phyloP scores from a whole-genome alignment of 2,113 vertebrate species.

The Antechinus stuartii region DNA sequence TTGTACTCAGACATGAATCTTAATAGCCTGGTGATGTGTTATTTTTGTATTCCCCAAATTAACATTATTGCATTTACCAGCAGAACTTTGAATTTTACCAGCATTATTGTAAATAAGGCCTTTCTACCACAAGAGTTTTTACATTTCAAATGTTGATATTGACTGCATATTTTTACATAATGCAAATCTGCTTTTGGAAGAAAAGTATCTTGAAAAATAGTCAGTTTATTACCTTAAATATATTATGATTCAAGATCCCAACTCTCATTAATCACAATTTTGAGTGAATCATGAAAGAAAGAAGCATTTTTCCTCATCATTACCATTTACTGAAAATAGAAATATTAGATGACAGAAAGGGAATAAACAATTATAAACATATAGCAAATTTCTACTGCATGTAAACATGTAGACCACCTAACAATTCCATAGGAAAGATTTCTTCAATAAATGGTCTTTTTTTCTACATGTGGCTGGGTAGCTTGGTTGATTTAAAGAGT shows the following conservation, averaged over 20 bases:
- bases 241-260: conserved; percentile 50
- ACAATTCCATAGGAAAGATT: not conserved
- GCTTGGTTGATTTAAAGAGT: not conserved
- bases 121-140: conserved; percentile 68
- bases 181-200: conserved; percentile 48
- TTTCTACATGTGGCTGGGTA: not conserved
- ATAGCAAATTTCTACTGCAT: conserved; percentile 48
- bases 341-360: conserved; percentile 26
- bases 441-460: conserved; percentile 13
- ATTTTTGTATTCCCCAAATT: conserved; percentile 64
- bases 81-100: conserved; percentile 62
- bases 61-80: conserved; percentile 47
- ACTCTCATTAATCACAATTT: conserved; percentile 55
- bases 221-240: conserved; percentile 28
- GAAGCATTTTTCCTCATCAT: not conserved
- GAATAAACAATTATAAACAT: conserved; percentile 38
- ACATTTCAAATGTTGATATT: conserved; percentile 60
- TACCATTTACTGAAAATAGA: conserved; percentile 59
- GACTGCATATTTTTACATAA: conserved; percentile 79
- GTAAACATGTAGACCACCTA: conserved; percentile 3
- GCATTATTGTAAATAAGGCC: conserved; percentile 65
- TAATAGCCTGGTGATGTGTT: conserved; percentile 45
- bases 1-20: conserved; percentile 46
- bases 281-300: conserved; percentile 35
- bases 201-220: conserved; percentile 56